A percentile compares a stretch with the other conserved stretches of the same genome.
Evolutionary conservation across 2,113 vertebrate genomes (phyloP).

Genomic region (Peromyscus californicus): DNA sequence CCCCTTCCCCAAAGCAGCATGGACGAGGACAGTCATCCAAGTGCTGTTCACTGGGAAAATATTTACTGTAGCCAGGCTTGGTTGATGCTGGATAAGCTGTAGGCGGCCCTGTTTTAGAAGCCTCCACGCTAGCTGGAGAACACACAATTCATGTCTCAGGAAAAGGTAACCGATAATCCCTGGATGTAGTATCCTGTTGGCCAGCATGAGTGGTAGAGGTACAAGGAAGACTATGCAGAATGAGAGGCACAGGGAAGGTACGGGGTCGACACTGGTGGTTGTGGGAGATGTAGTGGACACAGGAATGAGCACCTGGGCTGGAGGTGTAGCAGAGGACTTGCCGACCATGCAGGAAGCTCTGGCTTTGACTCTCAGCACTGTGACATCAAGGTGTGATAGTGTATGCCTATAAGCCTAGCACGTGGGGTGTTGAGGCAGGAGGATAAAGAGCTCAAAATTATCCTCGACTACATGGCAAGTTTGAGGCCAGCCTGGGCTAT

Average conservation of each 20-base stretch:
- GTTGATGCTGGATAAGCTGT: background rate
- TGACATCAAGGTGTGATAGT: background rate
- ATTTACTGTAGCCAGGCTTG: background rate
- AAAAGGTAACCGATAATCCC: background rate
- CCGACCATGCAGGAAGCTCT: background rate
- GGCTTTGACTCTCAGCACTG: background rate
- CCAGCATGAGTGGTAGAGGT: background rate
- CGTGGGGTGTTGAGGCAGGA: background rate
- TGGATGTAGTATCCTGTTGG: background rate
- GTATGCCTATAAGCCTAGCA: background rate
- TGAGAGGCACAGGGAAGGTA: background rate
- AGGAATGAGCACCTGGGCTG: background rate
- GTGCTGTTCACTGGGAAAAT: background rate
- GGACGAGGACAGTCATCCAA: background rate
- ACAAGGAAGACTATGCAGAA: accelerated
- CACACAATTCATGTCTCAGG: background rate
- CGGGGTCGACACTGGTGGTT: background rate
- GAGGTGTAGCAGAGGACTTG: background rate
- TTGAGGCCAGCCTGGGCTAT: background rate
- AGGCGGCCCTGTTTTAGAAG: background rate
- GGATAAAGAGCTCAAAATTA: background rate
- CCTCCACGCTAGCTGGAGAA: accelerated
- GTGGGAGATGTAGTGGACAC: too few relatives aligned
- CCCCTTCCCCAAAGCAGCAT: too few relatives aligned
- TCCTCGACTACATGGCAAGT: too few relatives aligned